phyloP scores from a whole-genome alignment of 2,113 vertebrate genomes.

The Trematomus loennbergii region DNA sequence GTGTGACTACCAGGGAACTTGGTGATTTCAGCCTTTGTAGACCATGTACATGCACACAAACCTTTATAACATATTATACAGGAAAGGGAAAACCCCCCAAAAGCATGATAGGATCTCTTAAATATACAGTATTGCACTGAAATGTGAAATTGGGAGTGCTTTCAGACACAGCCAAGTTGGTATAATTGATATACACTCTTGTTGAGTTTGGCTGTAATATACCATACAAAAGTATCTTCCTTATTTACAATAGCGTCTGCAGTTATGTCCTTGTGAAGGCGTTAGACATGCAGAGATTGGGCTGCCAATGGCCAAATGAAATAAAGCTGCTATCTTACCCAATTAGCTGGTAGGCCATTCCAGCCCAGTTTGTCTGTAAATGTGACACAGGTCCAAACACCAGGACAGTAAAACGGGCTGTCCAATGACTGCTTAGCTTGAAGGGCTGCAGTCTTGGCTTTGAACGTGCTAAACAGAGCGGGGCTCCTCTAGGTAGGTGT shows the following conservation, averaged over 20 bases:
- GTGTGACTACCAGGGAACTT: no score
- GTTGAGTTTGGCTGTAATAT: neutral
- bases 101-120: no score
- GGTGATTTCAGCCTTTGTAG: no score
- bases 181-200: neutral
- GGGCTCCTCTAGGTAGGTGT: slow-evolving; percentile 30
- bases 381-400: slow-evolving; percentile 39
- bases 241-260: neutral
- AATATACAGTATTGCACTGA: no score
- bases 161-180: neutral
- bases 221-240: neutral
- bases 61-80: no score
- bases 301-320: slow-evolving; percentile 26
- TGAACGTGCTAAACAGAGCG: slow-evolving; percentile 59
- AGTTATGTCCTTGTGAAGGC: neutral
- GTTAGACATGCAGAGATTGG: neutral
- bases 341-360: slow-evolving; percentile 50
- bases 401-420: slow-evolving; percentile 29
- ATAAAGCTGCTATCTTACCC: slow-evolving; percentile 46
- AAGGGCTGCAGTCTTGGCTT: slow-evolving; percentile 34
- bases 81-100: no score
- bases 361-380: slow-evolving; percentile 43
- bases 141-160: neutral
- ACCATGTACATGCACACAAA: no score
- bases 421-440: slow-evolving; percentile 32